Evolutionary conservation across 2,888 invertebrate genomes (phyloP).

Genomic region (Cheilosia vulpina): DNA sequence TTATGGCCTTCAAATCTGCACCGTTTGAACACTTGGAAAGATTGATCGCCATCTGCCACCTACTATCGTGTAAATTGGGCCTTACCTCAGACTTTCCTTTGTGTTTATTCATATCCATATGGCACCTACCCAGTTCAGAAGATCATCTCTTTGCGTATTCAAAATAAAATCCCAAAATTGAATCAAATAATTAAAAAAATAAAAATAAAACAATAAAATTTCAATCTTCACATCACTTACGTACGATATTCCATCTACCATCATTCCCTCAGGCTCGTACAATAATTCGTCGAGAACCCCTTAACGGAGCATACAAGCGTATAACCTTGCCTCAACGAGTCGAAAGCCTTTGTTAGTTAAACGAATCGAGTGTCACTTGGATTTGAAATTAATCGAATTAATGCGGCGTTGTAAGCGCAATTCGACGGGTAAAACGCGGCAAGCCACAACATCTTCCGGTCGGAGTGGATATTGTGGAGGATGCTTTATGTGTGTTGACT

Average conservation of each 20-base stretch:
- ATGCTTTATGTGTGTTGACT: background rate
- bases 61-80: too few relatives aligned
- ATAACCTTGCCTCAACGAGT: background rate
- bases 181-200: background rate
- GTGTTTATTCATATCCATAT: too few relatives aligned
- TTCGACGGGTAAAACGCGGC: constrained; percentile 8
- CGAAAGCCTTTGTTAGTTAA: constrained; percentile 23
- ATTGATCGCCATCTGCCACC: too few relatives aligned
- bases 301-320: background rate
- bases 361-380: constrained; percentile 30
- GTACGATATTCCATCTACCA: background rate
- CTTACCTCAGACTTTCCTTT: too few relatives aligned
- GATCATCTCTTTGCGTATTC: too few relatives aligned
- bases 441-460: constrained; percentile 23
- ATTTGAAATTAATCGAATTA: constrained; percentile 42
- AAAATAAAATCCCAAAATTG: too few relatives aligned
- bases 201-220: background rate
- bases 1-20: too few relatives aligned
- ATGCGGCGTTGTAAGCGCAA: constrained; percentile 12
- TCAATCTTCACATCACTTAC: background rate
- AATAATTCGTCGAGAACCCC: constrained; percentile 1
- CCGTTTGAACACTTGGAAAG: too few relatives aligned
- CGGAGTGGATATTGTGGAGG: background rate
- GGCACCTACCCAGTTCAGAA: too few relatives aligned
- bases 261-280: background rate